These are phyloP conservation scores for Rhagophthalmus giganteus DNA, from an alignment of 2,888 invertebrate genomes.

Conservation along the genomic window DNA sequence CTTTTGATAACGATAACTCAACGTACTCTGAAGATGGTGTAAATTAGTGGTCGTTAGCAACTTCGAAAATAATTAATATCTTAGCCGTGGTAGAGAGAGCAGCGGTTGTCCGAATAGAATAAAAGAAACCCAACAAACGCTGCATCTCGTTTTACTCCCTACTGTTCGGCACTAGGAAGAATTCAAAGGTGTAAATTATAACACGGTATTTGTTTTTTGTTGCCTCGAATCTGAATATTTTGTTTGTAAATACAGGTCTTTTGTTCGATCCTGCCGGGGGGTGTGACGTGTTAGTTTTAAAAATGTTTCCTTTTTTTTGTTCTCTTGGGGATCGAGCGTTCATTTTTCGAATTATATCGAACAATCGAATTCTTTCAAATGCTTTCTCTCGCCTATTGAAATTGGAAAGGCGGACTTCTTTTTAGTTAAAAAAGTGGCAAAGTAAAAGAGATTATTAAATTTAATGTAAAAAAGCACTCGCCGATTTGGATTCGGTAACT, in stretches of 20 bases:
- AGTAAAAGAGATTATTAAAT: slow-evolving; percentile 1
- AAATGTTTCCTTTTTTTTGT: slow-evolving; percentile 35
- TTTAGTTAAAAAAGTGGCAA: slow-evolving; percentile 1
- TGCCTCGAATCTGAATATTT: slow-evolving; percentile 43
- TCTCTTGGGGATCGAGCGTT: slow-evolving; percentile 20
- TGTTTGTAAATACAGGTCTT: slow-evolving; percentile 44
- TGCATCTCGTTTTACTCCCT: slow-evolving; percentile 21
- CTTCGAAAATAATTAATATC: slow-evolving; percentile 18
- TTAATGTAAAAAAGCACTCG: not conserved
- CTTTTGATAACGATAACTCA: slow-evolving; percentile 21
- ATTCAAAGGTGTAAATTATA: slow-evolving; percentile 46
- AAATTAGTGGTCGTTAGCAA: slow-evolving; percentile 22
- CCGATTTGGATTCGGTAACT: slow-evolving; percentile 2
- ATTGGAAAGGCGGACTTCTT: slow-evolving; percentile 2
- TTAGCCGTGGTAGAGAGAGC: slow-evolving; percentile 7
- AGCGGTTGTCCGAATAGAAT: slow-evolving; percentile 2
- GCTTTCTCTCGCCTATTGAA: slow-evolving; percentile 4
- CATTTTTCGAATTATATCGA: slow-evolving; percentile 32
- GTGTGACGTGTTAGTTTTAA: slow-evolving; percentile 34
- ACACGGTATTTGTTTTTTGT: slow-evolving; percentile 44
- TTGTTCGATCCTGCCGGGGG: slow-evolving; percentile 42
- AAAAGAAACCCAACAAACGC: slow-evolving; percentile 15
- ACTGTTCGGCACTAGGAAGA: slow-evolving; percentile 39
- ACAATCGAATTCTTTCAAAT: slow-evolving; percentile 25
- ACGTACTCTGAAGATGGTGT: slow-evolving; percentile 9